Evolutionary conservation across 2,888 invertebrate genomes (phyloP), one percentile per base, ranked within the genome.

Genomic region (Marronus borbonicus): DNA sequence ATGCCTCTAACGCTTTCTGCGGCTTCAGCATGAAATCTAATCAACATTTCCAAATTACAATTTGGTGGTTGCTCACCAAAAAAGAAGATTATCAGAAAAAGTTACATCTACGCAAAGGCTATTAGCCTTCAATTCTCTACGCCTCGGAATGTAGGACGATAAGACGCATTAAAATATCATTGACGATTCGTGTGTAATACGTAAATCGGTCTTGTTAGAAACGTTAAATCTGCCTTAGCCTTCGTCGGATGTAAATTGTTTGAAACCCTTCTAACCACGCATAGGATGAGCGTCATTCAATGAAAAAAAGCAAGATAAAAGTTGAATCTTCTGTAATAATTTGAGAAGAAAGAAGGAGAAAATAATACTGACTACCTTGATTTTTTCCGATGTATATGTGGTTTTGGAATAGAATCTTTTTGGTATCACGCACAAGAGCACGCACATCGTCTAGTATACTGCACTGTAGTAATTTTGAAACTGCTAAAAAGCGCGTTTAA

Each of bases 121-220:
- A 31, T 52, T 55, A 10, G 70, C 31, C 31, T 70, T 55, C 55
- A 55, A 70, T 70, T 50, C 55, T 55, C 31, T 70, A 70, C 70
- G 28, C 70, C 12, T 70, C 55, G 70, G 70, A 70, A 70, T 70
- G 70, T 24, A 31, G 14, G 10, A 14, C 50, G 70, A 70, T 70
- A 70, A 70, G 55, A 55, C 28, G 55, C 52, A 52, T 55, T 55
- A 68, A 20, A 28, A 31, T 20, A 55, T 70, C 70, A 12, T 20
- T 70, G 70, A 52, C 28, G 31, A 55, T 55, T 70, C 52, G 52
- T 31, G 52, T 31, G 24, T 70, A 55, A 55, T 17, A 70, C 17
- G 36, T 36, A 17, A 65, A 65, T 55, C n/a, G 17, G 70, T 70
- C 52, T 70, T 55, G 55, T n/a, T 17, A 50, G 24, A 31, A 52